Conservation (phyloP, 1,140 invertebrate species). For the Bursaphelenchus mucronatus region DNA sequence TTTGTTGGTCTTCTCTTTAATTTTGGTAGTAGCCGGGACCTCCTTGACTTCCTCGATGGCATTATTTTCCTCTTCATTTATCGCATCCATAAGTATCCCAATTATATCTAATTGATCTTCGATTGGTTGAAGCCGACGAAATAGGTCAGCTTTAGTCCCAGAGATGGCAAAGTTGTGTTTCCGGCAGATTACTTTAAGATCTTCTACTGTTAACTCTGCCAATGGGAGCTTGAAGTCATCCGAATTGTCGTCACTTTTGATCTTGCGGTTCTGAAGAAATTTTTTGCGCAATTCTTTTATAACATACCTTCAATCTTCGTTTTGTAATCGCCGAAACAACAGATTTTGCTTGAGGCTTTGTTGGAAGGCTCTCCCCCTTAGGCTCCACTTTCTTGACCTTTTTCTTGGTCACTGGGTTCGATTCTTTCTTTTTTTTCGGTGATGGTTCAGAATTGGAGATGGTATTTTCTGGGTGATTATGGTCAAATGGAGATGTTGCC, state of each 20-base stretch:
- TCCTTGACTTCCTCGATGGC: background rate
- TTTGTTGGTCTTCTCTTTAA: constrained; percentile 3
- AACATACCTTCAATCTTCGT: constrained; percentile 9
- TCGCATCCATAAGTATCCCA: constrained; percentile 10
- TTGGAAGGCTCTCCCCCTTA: no score
- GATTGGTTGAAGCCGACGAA: constrained; percentile 6
- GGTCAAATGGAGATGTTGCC: no score
- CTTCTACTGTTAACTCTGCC: constrained; percentile 15
- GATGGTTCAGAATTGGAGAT: no score
- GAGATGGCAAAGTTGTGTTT: constrained; percentile 11
- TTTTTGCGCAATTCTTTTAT: background rate
- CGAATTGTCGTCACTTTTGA: background rate
- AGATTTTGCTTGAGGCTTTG: constrained; percentile 10
- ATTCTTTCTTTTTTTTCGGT: background rate
- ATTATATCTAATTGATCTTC: constrained; percentile 18
- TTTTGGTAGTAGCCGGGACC: background rate
- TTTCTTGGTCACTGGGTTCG: constrained; percentile 6
- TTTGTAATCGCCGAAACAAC: constrained; percentile 11
- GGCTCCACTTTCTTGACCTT: background rate
- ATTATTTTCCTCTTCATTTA: constrained; percentile 18
- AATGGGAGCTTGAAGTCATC: background rate
- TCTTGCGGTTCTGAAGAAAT: constrained; percentile 7
- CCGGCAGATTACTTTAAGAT: constrained; percentile 9
- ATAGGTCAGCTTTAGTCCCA: constrained; percentile 10
- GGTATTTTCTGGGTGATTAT: no score